Percentiles rank a stretch among this genome's conserved stretches.
Evolutionary conservation across 1,140 invertebrate genomes (phyloP).

Genomic region (Formica exsecta): DNA sequence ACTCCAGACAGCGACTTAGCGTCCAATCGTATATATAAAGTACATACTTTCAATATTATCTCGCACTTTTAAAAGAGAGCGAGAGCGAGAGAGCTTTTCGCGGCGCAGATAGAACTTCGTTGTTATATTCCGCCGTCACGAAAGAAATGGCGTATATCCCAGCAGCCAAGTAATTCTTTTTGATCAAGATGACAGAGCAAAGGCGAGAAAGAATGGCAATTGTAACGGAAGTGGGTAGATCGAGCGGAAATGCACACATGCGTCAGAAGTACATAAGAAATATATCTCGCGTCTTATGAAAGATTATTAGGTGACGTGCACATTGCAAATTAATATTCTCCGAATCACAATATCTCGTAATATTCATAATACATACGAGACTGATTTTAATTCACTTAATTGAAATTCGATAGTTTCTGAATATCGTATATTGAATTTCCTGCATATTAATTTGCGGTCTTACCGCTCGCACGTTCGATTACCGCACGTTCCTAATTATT

Average conservation of each 20-base stretch:
- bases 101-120: background rate
- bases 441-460: constrained; percentile 23
- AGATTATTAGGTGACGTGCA: background rate
- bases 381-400: constrained; percentile 36
- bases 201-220: background rate
- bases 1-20: constrained; percentile 21
- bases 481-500: constrained; percentile 17
- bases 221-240: background rate
- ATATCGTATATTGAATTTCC: constrained; percentile 22
- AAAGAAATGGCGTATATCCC: background rate
- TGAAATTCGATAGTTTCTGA: constrained; percentile 31
- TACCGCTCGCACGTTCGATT: background rate
- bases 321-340: background rate
- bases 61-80: background rate
- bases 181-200: background rate
- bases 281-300: background rate
- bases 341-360: background rate
- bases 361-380: background rate
- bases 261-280: background rate
- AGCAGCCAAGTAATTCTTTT: background rate
- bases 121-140: background rate
- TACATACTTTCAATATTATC: constrained; percentile 27
- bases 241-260: background rate
- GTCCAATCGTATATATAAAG: constrained; percentile 32
- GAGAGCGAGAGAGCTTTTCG: background rate